Evolutionary conservation across 2,113 vertebrate genomes (phyloP).

Genomic region (Geothlypis trichas): DNA sequence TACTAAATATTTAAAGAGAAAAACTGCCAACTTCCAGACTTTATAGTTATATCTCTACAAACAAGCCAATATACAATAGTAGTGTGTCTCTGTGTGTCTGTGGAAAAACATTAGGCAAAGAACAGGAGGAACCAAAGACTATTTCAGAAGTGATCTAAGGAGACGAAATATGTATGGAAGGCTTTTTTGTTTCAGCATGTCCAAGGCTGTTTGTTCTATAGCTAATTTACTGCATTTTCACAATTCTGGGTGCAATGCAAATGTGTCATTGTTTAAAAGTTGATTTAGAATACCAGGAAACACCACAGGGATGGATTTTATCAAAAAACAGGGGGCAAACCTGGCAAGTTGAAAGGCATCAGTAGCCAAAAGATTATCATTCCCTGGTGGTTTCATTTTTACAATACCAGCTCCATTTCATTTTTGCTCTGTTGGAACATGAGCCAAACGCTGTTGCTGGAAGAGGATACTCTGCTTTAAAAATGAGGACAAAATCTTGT

Average conservation of each 20-base stretch:
- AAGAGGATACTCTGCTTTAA: background rate
- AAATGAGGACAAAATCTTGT: background rate
- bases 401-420: background rate
- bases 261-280: background rate
- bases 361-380: conserved; percentile 7
- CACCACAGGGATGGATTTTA: background rate
- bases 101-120: background rate
- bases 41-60: background rate
- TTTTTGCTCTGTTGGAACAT: background rate
- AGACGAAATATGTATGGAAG: background rate
- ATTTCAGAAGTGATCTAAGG: background rate
- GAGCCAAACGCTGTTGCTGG: background rate
- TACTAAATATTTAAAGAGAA: background rate
- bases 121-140: background rate
- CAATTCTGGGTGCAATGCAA: background rate
- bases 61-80: background rate
- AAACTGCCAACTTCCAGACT: background rate
- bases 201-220: background rate
- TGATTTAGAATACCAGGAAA: background rate
- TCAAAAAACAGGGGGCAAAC: background rate
- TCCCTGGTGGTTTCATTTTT: background rate
- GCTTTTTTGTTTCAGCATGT: background rate
- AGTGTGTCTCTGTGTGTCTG: background rate
- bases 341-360: background rate
- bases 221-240: background rate